Conservation (phyloP, 2,113 vertebrate genomes). For the Ondatra zibethicus region DNA sequence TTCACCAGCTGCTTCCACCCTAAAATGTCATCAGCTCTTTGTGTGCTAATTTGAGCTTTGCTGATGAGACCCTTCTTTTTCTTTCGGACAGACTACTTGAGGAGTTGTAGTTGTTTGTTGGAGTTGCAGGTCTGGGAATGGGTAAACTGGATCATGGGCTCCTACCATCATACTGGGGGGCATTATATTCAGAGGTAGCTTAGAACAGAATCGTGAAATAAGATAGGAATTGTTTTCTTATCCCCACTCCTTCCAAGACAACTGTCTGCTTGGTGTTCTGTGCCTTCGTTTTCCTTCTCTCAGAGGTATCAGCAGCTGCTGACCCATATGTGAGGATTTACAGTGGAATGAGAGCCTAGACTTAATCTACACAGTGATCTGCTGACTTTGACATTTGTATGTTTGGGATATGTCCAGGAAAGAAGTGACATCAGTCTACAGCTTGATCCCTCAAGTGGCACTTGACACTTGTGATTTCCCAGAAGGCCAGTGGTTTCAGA, state of each 20-base stretch:
- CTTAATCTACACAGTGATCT: background rate
- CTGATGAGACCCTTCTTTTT: background rate
- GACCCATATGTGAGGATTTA: conserved; percentile 31
- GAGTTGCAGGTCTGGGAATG: background rate
- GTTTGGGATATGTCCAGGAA: conserved; percentile 26
- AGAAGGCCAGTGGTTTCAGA: conserved; percentile 17
- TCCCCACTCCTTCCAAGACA: background rate
- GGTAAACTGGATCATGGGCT: background rate
- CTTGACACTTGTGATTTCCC: conserved; percentile 32
- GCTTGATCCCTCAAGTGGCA: conserved; percentile 14
- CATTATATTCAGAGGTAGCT: background rate
- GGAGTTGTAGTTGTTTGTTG: conserved; percentile 44
- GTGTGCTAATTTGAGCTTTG: conserved; percentile 40
- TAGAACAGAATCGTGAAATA: conserved; percentile 11
- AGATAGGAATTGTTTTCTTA: background rate
- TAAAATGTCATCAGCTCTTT: conserved; percentile 46
- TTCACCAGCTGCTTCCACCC: conserved; percentile 67
- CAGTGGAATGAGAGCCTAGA: conserved; percentile 35
- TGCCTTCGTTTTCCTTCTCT: conserved; percentile 12
- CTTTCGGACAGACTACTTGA: conserved; percentile 39
- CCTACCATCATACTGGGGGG: background rate
- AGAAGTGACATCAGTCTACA: background rate
- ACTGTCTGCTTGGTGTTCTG: background rate
- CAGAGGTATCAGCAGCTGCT: conserved; percentile 10
- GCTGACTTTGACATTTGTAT: background rate